Base-by-base conservation (phyloP, 2,888 invertebrate genomes). In the Drosophila gaucha region DNA sequence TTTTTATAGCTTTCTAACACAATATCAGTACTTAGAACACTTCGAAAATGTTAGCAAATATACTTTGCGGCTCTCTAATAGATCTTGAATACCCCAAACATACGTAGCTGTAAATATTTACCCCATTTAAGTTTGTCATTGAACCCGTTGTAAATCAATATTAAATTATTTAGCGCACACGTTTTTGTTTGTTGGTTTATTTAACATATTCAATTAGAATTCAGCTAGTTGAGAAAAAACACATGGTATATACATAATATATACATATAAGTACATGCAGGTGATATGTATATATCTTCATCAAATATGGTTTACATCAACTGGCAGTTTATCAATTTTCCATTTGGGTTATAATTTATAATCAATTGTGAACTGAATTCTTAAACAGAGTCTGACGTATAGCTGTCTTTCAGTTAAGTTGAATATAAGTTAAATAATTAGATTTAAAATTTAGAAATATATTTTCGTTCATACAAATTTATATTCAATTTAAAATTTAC, bases 221-320 rank as follows among this genome's bases (percentile, higher is more conserved):
- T n/a, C n/a, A n/a, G n/a, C n/a, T 44, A 51, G 10, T 41, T 41
- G 74, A 78, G 71, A 72, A 65, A 41, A 54, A 60, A 41, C 68
- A 78, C 44, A 67, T 78, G 67, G 26, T 30, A 33, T 18, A 18
- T 30, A 36, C 6, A 10, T 12, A 43, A 16, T 0, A 16, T 12
- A 33, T 6, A 22, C 9, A 22, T 30, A 3, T 28, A n/a, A 14
- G 10, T 39, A 12, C 22, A 43, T 22, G 20, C 30, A 46, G 18
- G 6, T 22, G 5, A 20, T 20, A 28, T 28, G 12, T 18, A 18
- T 28, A 28, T 43, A 18, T 28, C 18, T 28, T 26, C 18, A 41
- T 41, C 0, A 39, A 38, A 62, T 51, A 38, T 43, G 60, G 52
- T 52, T 62, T 28, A 31, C 52, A 58, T 74, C 57, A 24, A 12